Evolutionary conservation across 2,797 vertebrate genomes (phyloP).

Genomic region (Mormyrops boulengeri): DNA sequence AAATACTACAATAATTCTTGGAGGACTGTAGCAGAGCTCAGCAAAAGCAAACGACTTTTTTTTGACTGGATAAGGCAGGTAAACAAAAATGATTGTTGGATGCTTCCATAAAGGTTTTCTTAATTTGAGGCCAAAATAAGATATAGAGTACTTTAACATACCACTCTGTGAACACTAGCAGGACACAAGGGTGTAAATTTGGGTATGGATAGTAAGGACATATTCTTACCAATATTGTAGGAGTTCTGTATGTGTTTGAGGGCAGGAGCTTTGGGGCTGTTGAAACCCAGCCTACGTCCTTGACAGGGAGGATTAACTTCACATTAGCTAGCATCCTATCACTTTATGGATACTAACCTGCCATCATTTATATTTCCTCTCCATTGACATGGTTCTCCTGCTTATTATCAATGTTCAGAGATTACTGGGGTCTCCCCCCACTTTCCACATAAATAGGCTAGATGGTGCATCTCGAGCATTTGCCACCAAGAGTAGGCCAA

Average conservation of each 20-base stretch:
- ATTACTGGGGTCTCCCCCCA: not conserved
- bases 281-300: not conserved
- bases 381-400: not conserved
- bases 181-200: not conserved
- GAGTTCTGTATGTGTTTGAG: not conserved
- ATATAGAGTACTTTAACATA: not conserved
- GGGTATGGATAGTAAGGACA: not conserved
- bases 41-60: conserved; percentile 7
- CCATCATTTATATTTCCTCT: not conserved
- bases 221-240: not conserved
- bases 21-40: conserved; percentile 7
- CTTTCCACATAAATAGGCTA: not conserved
- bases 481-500: not conserved
- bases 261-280: not conserved
- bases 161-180: not conserved
- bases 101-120: not conserved
- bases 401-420: not conserved
- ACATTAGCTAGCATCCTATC: not conserved
- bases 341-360: not conserved
- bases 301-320: not conserved
- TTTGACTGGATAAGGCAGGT: not conserved
- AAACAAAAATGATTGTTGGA: not conserved
- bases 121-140: not conserved
- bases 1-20: not conserved
- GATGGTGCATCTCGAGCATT: not conserved